Evolutionary conservation across 2,888 invertebrate genomes (phyloP).

Genomic region (Choristoneura rosaceana): DNA sequence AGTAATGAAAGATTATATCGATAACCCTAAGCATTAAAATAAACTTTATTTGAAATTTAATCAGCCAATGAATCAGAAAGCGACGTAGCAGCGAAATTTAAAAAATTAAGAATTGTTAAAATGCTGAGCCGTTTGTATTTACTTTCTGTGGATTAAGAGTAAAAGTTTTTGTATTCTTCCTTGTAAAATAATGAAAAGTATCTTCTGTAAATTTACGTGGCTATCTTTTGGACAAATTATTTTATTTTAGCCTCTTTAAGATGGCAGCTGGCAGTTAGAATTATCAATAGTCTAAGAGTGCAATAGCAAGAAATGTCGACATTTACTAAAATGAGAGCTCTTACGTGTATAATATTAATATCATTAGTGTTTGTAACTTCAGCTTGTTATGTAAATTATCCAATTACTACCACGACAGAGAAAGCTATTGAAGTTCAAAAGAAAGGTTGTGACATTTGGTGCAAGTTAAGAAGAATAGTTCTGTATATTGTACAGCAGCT

Average conservation of each 20-base stretch:
- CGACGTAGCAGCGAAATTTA: background rate
- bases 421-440: constrained; percentile 11
- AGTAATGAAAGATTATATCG: too few relatives aligned
- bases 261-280: background rate
- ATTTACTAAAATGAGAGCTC: background rate
- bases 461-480: constrained; percentile 34
- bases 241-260: background rate
- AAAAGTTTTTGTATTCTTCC: background rate
- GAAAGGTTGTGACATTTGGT: constrained; percentile 28
- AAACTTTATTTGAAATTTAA: background rate
- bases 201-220: background rate
- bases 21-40: too few relatives aligned
- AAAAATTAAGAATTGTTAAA: background rate
- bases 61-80: background rate
- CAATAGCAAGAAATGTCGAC: background rate
- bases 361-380: background rate
- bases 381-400: constrained; percentile 23
- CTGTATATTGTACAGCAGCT: constrained; percentile 33
- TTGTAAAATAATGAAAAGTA: background rate
- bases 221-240: background rate
- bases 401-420: constrained; percentile 8
- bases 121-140: background rate
- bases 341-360: background rate
- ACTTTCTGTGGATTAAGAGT: background rate
- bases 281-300: background rate